phyloP scores from a whole-genome alignment of 2,113 vertebrate genomes.

The Mormoops blainvillei region DNA sequence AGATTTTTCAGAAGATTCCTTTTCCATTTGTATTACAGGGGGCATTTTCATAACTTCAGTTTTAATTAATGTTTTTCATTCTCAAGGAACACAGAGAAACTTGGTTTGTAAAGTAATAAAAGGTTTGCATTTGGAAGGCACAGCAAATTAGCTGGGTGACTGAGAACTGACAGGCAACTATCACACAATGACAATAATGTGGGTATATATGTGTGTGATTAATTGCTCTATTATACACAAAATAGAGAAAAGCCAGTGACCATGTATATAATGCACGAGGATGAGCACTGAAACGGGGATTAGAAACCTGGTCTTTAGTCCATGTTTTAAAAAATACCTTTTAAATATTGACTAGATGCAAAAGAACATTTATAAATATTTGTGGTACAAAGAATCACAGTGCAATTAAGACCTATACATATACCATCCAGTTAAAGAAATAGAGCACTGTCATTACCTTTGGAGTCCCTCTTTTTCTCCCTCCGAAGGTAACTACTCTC shows the following conservation, averaged over 20 bases:
- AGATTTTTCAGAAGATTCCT: background rate
- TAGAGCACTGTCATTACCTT: background rate
- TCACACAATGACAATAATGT: background rate
- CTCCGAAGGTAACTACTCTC: background rate
- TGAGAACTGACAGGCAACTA: background rate
- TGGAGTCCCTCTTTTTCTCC: fast-evolving
- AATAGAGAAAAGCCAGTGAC: background rate
- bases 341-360: background rate
- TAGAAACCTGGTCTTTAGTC: background rate
- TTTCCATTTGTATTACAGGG: background rate
- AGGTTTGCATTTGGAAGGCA: background rate
- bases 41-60: background rate
- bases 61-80: background rate
- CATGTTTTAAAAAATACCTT: background rate
- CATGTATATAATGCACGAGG: too few species aligned
- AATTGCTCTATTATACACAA: background rate
- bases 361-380: background rate
- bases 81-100: background rate
- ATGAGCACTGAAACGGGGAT: background rate
- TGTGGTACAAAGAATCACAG: background rate
- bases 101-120: background rate
- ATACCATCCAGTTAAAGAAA: background rate
- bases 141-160: background rate
- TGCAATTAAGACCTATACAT: background rate
- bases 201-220: background rate